Conservation (phyloP, 2,797 vertebrate genomes). For the Harpagifer antarcticus region DNA sequence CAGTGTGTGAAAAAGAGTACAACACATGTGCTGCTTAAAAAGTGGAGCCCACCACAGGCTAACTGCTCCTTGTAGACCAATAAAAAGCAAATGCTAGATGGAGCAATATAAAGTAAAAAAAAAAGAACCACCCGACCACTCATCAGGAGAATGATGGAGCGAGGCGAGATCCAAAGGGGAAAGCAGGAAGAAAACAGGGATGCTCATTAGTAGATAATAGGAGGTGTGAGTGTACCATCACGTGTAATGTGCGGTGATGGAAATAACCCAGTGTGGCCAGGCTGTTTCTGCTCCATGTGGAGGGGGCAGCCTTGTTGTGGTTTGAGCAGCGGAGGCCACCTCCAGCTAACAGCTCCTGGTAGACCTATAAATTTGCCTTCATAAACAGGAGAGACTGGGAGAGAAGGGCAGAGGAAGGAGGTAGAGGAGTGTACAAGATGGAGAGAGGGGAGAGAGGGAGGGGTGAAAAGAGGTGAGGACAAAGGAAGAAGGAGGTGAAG, state of each 20-base stretch:
- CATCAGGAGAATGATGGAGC: conserved; percentile 52
- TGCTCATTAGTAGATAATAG: conserved; percentile 74
- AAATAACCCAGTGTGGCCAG: conserved; percentile 68
- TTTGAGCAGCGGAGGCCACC: conserved; percentile 80
- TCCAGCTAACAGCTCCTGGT: conserved; percentile 82
- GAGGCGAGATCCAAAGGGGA: conserved; percentile 27
- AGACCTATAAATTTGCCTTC: conserved; percentile 87
- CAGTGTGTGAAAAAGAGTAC: conserved; percentile 65
- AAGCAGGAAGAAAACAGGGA: conserved; percentile 50
- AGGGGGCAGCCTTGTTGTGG: conserved; percentile 77
- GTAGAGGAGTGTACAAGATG: conserved; percentile 43
- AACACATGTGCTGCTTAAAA: conserved; percentile 78
- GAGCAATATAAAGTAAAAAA: conserved; percentile 68
- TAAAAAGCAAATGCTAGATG: conserved; percentile 82
- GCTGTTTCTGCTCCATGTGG: conserved; percentile 68
- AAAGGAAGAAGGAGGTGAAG: conserved; percentile 32
- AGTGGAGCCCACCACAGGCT: conserved; percentile 74
- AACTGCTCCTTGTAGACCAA: conserved; percentile 80
- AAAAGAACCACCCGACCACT: conserved; percentile 35
- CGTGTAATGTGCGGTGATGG: conserved; percentile 65
- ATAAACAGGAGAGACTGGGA: conserved; percentile 82
- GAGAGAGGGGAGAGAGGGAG: conserved; percentile 9
- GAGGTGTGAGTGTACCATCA: conserved; percentile 65
- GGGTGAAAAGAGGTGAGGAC: conserved; percentile 32
- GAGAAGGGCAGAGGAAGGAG: conserved; percentile 62